Base-by-base conservation (phyloP, 1,140 invertebrate genomes). In the Trachymyrmex cornetzi region DNA sequence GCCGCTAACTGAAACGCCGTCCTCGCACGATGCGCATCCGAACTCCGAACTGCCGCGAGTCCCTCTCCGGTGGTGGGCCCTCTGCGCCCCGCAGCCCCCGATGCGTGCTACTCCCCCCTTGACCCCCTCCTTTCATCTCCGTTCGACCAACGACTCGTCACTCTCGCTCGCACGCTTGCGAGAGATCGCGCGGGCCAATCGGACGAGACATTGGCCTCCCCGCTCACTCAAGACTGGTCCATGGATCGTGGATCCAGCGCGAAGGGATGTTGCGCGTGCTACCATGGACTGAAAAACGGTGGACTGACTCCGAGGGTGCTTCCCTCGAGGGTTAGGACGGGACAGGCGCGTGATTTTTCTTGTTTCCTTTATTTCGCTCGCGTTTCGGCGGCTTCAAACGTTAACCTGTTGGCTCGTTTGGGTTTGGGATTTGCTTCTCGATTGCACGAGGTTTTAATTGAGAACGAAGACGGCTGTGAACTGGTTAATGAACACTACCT, bases 1-100 rank as follows among this genome's bases (percentile, higher is more conserved):
- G 93, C 94, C 95, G 94, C 94, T 94, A 93, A 95, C 94, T 95
- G 93, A 95, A 91, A 90, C 91, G 34, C 85, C 85, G 80, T 86
- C 57, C 85, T 77, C 74, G 81, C 74, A 77, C 85, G 77, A 79
- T 86, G 82, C 85, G 90, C 92, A 89, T 91, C 90, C 92, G 90
- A 92, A 93, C 93, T 91, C 90, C 92, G 90, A 92, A 93, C 93
- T 92, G 91, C 90, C 91, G 90, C 66, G 66, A 92, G 91, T 92
- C 93, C 91, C 92, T 90, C 91, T 90, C 91, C 87, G 79, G 59
- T 89, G 87, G 27, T 87, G 69, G 34, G 50, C 72, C 53, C 89
- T 77, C 92, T 88, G 89, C 90, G 74, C 92, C 71, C 87, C 82
- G 79, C 88, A 87, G 87, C 88, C 80, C 91, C 90, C 90, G 55